Base-by-base conservation (phyloP, 2,888 invertebrate genomes). In the Aethes cnicana region DNA sequence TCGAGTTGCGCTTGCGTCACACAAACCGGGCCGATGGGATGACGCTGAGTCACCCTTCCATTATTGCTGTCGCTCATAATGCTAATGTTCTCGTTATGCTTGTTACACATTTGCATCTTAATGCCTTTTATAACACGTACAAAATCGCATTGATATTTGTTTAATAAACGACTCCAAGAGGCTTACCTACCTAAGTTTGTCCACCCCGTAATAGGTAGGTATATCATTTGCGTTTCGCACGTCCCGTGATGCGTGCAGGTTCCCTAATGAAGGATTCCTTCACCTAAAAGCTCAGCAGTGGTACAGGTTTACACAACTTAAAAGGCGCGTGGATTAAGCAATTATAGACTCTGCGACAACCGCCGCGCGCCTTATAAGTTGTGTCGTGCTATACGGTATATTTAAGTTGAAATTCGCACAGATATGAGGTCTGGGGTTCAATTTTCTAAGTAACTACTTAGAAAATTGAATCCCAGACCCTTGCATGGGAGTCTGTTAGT, bases 41-140 rank as follows among this genome's bases (percentile, higher is more conserved):
- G 77, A 75, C 63, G 88, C 87, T 87, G 88, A 87, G 74, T 88
- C 88, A 87, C 74, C 72, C 66, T 75, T 76, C 81, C 77, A 81
- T 46, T 52, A 52, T 46, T 84, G 82, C 78, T 85, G 86, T 84
- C 86, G 84, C 74, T 83, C 75, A 71, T 74, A 76, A 88, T 88
- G 88, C 82, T 76, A 88, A 88, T 87, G 81, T 81, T 82, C 77
- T 82, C 69, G 81, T 77, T 81, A 83, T 80, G 81, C 84, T 76
- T 82, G 84, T 84, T 82, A 73, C 83, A 21, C 81, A 88, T 88
- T 88, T 86, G 84, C 87, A 88, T 87, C 68, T 77, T 84, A 88
- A 84, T 85, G 72, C 72, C 72, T 76, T 82, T 72, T 72, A 72
- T 75, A 73, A 76, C 75, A 75, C 69, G 58, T 37, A 47, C 32